Evolutionary conservation across 2,797 vertebrate species (phyloP), one percentile per base, ranked within the genome.

Genomic region (Sardinella longiceps): DNA sequence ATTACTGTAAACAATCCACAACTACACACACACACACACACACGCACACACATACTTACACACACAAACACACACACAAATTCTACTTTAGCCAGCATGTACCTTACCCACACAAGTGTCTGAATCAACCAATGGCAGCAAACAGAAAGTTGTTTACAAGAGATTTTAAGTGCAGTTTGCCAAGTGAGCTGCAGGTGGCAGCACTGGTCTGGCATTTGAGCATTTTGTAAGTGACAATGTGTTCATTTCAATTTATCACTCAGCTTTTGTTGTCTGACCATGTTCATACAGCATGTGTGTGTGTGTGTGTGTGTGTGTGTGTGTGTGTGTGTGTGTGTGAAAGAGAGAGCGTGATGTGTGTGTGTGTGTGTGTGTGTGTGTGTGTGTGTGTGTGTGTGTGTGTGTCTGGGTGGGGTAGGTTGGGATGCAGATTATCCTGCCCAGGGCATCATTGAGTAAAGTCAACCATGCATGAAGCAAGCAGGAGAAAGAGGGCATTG

Each of bases 401-500:
- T 56, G 58, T 37, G 63, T 81, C 53, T 33, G 37, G 10, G 85
- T 39, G 87, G 82, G 88, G 28, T 87, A 84, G 88, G 91, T 86
- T 91, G 87, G 89, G 85, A 84, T 92, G 90, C 93, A 91, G 91
- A 93, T 95, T 91, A 91, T 92, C 91, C 91, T 86, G 9, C 88
- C 83, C 91, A 86, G 89, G 90, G 89, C 91, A 80, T 90, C 88
- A 93, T 96, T 94, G 90, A 95, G 91, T 91, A 89, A 89, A 87
- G 60, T 81, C 93, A 94, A 91, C 81, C 85, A 88, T 91, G 93
- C 87, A 82, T 90, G 91, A 94, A 91, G 92, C 86, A 4, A 87
- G 85, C 87, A 94, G 89, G 91, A 96, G 93, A 95, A 95, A 93
- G 92, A 90, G 83, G 82, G 83, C 93, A 94, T 94, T 93, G 93